Percentiles rank a stretch among this genome's conserved stretches.
Conservation (phyloP, 2,797 vertebrate species). For the Cossypha niveicapilla region DNA sequence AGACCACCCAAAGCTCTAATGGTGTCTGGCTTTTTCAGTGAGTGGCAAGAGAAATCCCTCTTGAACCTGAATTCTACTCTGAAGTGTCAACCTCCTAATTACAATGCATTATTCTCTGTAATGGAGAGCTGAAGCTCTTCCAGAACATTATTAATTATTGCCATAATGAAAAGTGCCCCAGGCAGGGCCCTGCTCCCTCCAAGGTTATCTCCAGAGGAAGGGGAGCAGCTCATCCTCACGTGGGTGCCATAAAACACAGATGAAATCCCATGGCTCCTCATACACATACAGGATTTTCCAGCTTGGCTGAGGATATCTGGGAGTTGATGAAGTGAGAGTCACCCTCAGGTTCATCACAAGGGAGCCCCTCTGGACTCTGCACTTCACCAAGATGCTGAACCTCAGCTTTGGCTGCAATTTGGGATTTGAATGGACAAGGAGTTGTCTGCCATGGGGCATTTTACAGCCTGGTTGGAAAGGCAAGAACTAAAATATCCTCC, state of each 20-base stretch:
- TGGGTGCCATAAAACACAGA: background rate
- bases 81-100: background rate
- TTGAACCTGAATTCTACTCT: background rate
- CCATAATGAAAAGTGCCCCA: background rate
- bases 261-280: background rate
- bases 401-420: accelerated
- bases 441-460: background rate
- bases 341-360: background rate
- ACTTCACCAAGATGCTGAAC: accelerated
- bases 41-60: background rate
- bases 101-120: background rate
- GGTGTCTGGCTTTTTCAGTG: background rate
- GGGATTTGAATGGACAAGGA: background rate
- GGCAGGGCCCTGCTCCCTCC: background rate
- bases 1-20: background rate
- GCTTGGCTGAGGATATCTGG: background rate
- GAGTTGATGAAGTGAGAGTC: background rate
- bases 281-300: accelerated
- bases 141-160: background rate
- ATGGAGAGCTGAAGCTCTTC: background rate
- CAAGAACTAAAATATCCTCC: background rate
- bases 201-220: background rate
- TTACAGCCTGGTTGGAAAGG: background rate
- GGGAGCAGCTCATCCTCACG: background rate
- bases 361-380: background rate